These are phyloP conservation scores for Melanchra persicariae DNA, from an alignment of 2,888 invertebrate genomes.

Conservation along the genomic window DNA sequence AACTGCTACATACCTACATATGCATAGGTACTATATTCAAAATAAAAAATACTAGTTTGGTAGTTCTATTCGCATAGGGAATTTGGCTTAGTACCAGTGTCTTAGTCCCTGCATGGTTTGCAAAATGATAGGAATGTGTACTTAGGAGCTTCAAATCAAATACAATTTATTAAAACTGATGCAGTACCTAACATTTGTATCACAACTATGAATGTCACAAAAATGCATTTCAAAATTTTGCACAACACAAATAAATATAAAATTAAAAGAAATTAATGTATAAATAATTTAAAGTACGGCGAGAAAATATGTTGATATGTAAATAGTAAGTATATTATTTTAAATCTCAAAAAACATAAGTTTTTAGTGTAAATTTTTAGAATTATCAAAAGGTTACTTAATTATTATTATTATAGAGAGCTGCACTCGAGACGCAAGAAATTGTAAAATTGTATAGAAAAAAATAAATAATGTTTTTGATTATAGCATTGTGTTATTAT, in stretches of 20 bases:
- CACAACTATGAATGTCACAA: slow-evolving; percentile 35
- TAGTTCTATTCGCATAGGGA: background rate
- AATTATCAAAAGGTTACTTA: slow-evolving; percentile 71
- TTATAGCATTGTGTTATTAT: slow-evolving; percentile 67
- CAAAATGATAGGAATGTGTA: background rate
- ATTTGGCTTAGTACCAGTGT: background rate
- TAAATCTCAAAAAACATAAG: slow-evolving; percentile 60
- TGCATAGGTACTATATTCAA: background rate
- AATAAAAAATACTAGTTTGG: background rate
- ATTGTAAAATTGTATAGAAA: slow-evolving; percentile 86
- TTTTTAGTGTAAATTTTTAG: slow-evolving; percentile 77
- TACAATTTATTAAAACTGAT: slow-evolving; percentile 52
- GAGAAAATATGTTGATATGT: slow-evolving; percentile 74
- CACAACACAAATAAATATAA: slow-evolving; percentile 46
- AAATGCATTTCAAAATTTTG: slow-evolving; percentile 51
- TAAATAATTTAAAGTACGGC: slow-evolving; percentile 66
- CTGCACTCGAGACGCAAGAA: slow-evolving; percentile 80
- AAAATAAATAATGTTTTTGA: slow-evolving; percentile 87
- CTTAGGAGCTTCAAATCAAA: background rate
- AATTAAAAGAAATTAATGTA: slow-evolving; percentile 51
- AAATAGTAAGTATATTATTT: slow-evolving; percentile 76
- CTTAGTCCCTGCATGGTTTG: background rate
- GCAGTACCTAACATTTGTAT: slow-evolving; percentile 47
- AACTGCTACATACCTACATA: background rate
- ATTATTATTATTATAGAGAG: slow-evolving; percentile 75